phyloP scores from a whole-genome alignment of 2,888 invertebrate species.

The Zhengitettix transpicula region DNA sequence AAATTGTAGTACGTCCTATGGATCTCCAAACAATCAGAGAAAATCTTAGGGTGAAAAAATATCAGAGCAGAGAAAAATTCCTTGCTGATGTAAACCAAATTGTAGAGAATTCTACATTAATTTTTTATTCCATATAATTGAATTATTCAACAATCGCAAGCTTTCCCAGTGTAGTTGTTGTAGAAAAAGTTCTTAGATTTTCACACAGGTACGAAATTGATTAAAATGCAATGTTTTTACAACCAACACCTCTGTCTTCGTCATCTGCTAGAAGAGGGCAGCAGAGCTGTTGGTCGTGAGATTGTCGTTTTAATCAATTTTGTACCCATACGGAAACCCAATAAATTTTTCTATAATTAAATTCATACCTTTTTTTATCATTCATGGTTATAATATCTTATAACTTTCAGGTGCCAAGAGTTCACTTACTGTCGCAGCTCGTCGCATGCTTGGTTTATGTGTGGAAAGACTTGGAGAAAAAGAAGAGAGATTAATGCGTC shows the following conservation, averaged over 20 bases:
- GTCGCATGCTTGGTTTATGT: conserved; percentile 75
- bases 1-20: conserved; percentile 85
- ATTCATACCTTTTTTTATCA: not conserved
- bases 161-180: too few species aligned
- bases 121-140: too few species aligned
- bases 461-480: conserved; percentile 77
- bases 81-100: conserved; percentile 91
- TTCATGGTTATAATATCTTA: not conserved
- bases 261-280: too few species aligned
- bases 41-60: conserved; percentile 71
- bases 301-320: too few species aligned
- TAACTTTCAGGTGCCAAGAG: conserved; percentile 46
- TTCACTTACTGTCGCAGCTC: conserved; percentile 70
- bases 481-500: conserved; percentile 83
- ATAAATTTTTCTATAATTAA: too few species aligned
- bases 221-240: too few species aligned
- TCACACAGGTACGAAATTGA: too few species aligned
- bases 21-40: conserved; percentile 92
- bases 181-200: too few species aligned
- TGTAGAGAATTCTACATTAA: conserved; percentile 73
- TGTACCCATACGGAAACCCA: too few species aligned
- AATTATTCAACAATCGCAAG: too few species aligned
- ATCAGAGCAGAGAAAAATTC: conserved; percentile 91
- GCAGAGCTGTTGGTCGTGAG: too few species aligned
- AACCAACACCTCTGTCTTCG: too few species aligned